These are phyloP conservation scores for Drosophila ogumai DNA, from an alignment of 1,140 invertebrate genomes.

Conservation along the genomic window DNA sequence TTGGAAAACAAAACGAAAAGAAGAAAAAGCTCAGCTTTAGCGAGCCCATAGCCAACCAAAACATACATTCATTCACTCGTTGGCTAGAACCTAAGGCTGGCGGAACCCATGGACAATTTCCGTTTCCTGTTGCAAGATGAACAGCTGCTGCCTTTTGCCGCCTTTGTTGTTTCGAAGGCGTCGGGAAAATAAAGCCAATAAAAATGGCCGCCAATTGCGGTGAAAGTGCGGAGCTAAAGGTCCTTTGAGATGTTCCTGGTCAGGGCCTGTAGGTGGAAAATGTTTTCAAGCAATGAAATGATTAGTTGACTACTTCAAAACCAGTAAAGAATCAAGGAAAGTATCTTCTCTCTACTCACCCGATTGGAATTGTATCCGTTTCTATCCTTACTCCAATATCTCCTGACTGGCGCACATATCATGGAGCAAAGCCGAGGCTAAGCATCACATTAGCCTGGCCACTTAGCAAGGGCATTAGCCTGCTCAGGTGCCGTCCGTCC, in stretches of 20 bases:
- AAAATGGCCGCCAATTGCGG: constrained; percentile 57
- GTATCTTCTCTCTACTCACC: constrained; percentile 1
- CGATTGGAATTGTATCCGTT: constrained; percentile 19
- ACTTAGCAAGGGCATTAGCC: constrained; percentile 54
- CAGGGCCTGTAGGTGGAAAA: neutral
- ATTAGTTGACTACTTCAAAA: neutral
- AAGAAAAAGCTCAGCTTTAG: constrained; percentile 60
- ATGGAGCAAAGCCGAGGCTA: constrained; percentile 41
- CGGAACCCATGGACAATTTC: constrained; percentile 73
- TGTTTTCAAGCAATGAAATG: neutral
- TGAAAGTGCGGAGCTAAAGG: neutral
- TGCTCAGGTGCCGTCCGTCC: neutral
- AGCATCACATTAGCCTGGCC: constrained; percentile 60
- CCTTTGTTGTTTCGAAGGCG: constrained; percentile 33
- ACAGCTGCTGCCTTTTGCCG: constrained; percentile 50
- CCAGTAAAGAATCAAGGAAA: neutral
- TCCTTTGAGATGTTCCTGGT: neutral
- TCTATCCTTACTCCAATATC: constrained; percentile 14
- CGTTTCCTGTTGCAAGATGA: constrained; percentile 76
- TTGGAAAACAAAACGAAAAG: constrained; percentile 43
- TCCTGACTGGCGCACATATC: constrained; percentile 52
- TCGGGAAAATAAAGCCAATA: constrained; percentile 63
- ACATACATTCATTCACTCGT: constrained; percentile 21
- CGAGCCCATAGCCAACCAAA: constrained; percentile 15
- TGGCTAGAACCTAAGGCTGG: constrained; percentile 33